A percentile compares a stretch with the other conserved stretches of the same genome.
Evolutionary conservation across 1,140 invertebrate species (phyloP).

Genomic region (Maconellicoccus hirsutus): DNA sequence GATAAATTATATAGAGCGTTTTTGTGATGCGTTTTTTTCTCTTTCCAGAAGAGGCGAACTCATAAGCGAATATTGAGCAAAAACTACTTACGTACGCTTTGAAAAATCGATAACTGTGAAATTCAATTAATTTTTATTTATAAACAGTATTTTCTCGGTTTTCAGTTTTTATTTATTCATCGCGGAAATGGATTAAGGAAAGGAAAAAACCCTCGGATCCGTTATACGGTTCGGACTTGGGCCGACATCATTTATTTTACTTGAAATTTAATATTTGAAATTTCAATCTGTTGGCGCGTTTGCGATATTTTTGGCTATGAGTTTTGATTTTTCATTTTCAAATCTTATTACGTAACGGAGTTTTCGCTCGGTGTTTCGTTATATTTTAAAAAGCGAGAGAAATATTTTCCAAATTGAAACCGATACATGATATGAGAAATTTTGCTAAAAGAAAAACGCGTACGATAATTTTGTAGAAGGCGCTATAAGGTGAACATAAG

Average conservation of each 20-base stretch:
- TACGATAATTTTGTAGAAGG: no score
- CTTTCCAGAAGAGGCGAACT: neutral
- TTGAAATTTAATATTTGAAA: neutral
- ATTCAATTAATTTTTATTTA: conserved; percentile 1
- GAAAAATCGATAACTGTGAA: neutral
- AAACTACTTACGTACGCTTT: neutral
- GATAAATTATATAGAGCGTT: no score
- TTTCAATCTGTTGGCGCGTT: neutral
- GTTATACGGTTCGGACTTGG: neutral
- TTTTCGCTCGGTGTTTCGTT: neutral
- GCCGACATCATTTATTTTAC: conserved; percentile 3
- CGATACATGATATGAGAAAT: no score
- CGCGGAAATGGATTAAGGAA: neutral
- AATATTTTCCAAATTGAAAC: no score
- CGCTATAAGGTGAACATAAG: no score
- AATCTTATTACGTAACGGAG: neutral
- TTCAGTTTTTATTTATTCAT: neutral
- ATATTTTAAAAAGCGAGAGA: no score
- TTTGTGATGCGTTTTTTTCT: no score
- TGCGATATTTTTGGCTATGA: neutral
- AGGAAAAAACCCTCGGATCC: neutral
- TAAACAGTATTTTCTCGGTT: neutral
- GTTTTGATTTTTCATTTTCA: neutral
- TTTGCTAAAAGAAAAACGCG: no score
- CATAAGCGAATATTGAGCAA: neutral